phyloP scores from a whole-genome alignment of 2,797 vertebrate genomes.

The Crocodylus rhombifer region DNA sequence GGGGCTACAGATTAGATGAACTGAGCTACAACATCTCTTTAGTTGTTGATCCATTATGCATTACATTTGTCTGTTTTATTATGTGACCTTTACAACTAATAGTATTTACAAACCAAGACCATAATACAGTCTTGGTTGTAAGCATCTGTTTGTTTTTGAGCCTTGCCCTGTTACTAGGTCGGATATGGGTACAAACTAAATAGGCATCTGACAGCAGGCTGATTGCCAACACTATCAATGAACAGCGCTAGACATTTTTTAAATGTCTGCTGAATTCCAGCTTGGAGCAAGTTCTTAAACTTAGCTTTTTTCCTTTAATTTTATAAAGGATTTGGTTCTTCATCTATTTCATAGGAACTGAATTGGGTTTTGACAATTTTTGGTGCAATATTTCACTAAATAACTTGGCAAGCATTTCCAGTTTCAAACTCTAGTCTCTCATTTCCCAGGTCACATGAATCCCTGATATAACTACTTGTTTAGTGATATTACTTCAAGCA shows the following conservation, averaged over 20 bases:
- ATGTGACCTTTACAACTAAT: not conserved
- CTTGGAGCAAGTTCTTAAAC: not conserved
- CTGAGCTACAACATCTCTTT: slow-evolving; percentile 5
- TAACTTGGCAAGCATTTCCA: not conserved
- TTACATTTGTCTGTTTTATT: not conserved
- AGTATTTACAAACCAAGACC: slow-evolving; percentile 15
- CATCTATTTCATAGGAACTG: not conserved
- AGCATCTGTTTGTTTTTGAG: not conserved
- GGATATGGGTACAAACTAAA: slow-evolving; percentile 8
- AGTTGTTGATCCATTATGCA: not conserved
- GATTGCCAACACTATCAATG: not conserved
- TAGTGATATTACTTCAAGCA: not conserved
- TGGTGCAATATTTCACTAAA: not conserved
- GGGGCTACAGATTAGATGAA: not conserved
- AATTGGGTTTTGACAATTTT: not conserved
- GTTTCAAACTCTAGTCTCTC: not conserved
- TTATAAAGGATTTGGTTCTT: accelerated
- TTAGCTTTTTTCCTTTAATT: not conserved
- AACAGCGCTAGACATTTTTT: slow-evolving; percentile 1
- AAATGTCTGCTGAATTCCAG: not conserved
- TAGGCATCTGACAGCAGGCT: not conserved
- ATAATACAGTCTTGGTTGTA: not conserved
- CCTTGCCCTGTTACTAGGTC: not conserved
- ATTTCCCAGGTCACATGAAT: no score
- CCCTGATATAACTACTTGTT: not conserved